Evolutionary conservation across 2,113 vertebrate species (phyloP), one percentile per base, ranked within the genome.

Genomic region (Haemorhous mexicanus): DNA sequence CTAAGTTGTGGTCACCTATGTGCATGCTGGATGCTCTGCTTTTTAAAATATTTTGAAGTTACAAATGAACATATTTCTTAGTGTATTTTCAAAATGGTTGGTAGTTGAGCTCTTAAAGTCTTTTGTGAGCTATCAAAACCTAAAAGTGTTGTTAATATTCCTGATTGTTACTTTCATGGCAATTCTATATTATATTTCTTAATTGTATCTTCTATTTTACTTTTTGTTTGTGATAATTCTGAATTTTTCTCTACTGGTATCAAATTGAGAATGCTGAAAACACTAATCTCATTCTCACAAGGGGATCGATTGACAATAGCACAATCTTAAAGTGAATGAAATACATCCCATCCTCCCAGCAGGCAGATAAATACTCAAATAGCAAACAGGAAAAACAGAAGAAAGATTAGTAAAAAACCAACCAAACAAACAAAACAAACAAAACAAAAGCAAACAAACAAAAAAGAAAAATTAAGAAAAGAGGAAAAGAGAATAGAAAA

Each of bases 91-190:
- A 68, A 76, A 97, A 75, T 41, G 37, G 49, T 23, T 67, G 62
- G 27, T 53, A 94, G 68, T 21, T 80, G 64, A 95, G 73, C 23
- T 97, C 77, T 86, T 82, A 41, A 86, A 88, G 79, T 91, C 80
- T 83, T 85, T 73, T 73, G 41, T 81, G 86, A 96, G 69, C n/a
- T 92, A 84, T 72, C 58, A 46, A 89, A 92, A 76, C 62, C 78
- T 94, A 87, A 84, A 96, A 96, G 37, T 96, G 81, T 93, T 84
- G 94, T 96, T 96, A 94, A 83, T 83, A 39, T 73, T 95, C 62
- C 89, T 72, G 24, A 52, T 56, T 68, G 14, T 50, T 95, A 91
- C 53, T 93, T 82, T 88, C 53, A 70, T 89, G 77, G 27, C 77
- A 96, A 95, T 96, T 96, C 8, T 3, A 88, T 82, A 77, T 66